Evolutionary conservation across 2,113 vertebrate species (phyloP).

Genomic region (Nothobranchius furzeri): DNA sequence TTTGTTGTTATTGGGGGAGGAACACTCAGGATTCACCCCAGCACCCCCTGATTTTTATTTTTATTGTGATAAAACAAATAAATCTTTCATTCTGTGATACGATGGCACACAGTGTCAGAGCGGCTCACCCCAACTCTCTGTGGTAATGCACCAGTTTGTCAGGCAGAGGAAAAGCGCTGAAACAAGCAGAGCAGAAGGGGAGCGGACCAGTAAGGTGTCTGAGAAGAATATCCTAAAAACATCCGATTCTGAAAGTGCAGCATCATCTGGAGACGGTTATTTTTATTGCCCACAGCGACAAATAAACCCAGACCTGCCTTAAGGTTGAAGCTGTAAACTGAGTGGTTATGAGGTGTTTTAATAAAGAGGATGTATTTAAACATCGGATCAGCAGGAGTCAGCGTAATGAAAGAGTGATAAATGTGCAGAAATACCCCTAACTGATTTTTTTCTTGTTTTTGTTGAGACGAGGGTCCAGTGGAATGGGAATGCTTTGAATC

Average conservation of each 20-base stretch:
- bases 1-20: no score
- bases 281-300: conserved; percentile 14
- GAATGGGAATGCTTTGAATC: conserved; percentile 47
- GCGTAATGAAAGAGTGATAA: neutral
- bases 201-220: neutral
- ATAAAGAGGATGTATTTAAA: neutral
- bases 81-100: neutral
- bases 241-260: neutral
- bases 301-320: conserved; percentile 12
- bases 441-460: neutral
- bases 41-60: no score
- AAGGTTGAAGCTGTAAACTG: neutral
- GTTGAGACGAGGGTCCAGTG: conserved; percentile 25
- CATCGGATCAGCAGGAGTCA: neutral
- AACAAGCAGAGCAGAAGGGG: neutral
- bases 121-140: conserved; percentile 5
- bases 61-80: no score
- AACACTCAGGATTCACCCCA: no score
- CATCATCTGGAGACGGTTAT: conserved; percentile 18
- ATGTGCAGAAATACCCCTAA: neutral
- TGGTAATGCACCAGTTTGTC: neutral
- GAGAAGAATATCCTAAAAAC: conserved; percentile 11
- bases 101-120: neutral
- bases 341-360: conserved; percentile 10
- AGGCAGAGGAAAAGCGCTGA: neutral